These are phyloP conservation scores for Brienomyrus brachyistius DNA, from an alignment of 2,113 vertebrate genomes.

Conservation along the genomic window DNA sequence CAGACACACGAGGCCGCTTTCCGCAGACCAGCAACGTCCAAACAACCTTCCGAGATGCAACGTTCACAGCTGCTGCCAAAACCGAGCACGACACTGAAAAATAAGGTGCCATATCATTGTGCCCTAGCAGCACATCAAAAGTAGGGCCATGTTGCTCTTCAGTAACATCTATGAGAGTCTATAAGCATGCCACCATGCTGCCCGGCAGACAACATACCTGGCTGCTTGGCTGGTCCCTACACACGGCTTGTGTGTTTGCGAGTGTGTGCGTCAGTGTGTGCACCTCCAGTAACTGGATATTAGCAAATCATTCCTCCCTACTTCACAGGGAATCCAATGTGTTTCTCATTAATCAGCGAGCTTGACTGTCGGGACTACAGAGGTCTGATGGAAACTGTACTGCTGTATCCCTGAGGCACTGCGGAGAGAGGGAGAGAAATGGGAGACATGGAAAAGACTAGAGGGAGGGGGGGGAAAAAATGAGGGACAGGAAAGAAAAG, in stretches of 20 bases:
- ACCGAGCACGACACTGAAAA: background rate
- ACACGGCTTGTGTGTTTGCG: constrained; percentile 6
- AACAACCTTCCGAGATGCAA: background rate
- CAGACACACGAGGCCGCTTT: background rate
- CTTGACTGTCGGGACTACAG: background rate
- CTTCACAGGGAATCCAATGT: constrained; percentile 53
- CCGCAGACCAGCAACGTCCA: background rate
- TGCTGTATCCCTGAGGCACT: background rate
- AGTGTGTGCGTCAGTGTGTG: constrained; percentile 45
- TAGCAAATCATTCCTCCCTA: constrained; percentile 65
- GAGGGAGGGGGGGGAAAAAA: background rate
- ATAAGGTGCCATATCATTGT: background rate
- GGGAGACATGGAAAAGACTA: background rate
- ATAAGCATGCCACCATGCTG: background rate
- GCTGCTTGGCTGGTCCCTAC: no score
- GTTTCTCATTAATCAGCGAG: constrained; percentile 55
- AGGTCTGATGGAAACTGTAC: background rate
- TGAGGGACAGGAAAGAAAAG: background rate
- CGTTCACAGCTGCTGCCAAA: background rate
- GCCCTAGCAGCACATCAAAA: background rate
- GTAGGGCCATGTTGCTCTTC: background rate
- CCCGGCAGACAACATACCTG: background rate
- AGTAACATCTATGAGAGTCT: background rate
- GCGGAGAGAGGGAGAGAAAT: background rate
- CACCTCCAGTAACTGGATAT: constrained; percentile 60